Evolutionary conservation across 2,888 invertebrate species (phyloP), one percentile per base, ranked within the genome.

Genomic region (Drosophila paranaensis): DNA sequence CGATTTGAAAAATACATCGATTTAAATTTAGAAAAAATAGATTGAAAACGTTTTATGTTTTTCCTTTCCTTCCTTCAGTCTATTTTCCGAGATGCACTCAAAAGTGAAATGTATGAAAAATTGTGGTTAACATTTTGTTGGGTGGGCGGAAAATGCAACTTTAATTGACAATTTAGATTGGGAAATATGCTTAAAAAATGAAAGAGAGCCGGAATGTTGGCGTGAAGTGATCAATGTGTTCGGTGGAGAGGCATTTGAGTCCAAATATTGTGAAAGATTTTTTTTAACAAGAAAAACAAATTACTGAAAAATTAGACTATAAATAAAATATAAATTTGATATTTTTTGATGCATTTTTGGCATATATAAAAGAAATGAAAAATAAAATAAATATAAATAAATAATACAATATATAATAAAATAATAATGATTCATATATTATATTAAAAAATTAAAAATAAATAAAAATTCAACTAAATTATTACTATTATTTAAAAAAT

Each of bases 61-160:
- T 20, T 20, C 37, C 14, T 25, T 20, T 53, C 25, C 25, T 10
- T 37, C 25, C 2, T 53, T 20, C 25, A 6, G 11, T 39, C 10
- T 6, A 51, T 14, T 37, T 40, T 27, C n/a, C 40, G 11, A 54
- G 6, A 54, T 40, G 40, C 87, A 75, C 67, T 78, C 60, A 57
- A 64, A 88, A 81, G 61, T 68, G 71, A 89, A 79, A 88, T 71
- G 88, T 88, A 74, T 88, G 88, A 86, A 78, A 88, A 85, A 84
- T 84, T 64, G 71, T 51, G 55, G 65, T 61, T 69, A 56, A 74
- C 25, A 14, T 27, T 27, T 77, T 67, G 40, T 42, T 51, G 61
- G 39, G 82, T 79, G 82, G 85, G 79, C 68, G 68, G 69, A 71
- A 81, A 78, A 79, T 82, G 58, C 67, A 71, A 64, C 45, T 79